Percentiles rank a stretch among this genome's conserved stretches.
Evolutionary conservation across 2,888 invertebrate genomes (phyloP).

Genomic region (Cephus nigrinus): DNA sequence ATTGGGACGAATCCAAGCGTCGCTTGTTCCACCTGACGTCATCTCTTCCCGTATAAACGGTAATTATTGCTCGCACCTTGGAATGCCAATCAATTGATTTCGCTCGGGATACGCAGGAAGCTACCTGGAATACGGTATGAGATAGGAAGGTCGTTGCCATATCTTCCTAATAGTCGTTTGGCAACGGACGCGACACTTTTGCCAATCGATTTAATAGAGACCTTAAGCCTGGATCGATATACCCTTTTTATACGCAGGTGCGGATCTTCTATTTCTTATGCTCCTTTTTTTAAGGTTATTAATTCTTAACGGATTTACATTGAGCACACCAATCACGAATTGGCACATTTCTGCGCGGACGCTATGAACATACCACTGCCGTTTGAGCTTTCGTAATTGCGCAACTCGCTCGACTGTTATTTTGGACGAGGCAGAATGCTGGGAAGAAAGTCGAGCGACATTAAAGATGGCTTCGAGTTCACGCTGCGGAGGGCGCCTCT

Average conservation of each 20-base stretch:
- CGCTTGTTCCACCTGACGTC: slow-evolving; percentile 6
- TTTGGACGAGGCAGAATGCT: background rate
- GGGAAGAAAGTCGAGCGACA: background rate
- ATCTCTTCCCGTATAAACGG: slow-evolving; percentile 1
- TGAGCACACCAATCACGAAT: background rate
- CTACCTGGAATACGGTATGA: background rate
- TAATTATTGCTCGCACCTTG: background rate
- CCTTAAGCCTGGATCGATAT: background rate
- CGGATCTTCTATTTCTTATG: background rate
- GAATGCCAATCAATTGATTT: background rate
- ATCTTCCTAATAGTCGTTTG: background rate
- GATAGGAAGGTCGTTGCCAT: background rate
- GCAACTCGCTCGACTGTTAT: background rate
- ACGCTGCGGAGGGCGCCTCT: background rate
- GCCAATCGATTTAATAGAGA: background rate
- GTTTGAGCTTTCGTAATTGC: background rate
- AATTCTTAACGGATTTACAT: background rate
- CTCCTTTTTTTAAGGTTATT: background rate
- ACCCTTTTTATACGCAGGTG: background rate
- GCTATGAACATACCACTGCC: background rate
- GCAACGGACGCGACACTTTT: background rate
- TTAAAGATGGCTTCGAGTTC: background rate
- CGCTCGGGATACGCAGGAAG: background rate
- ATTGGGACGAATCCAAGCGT: slow-evolving; percentile 4
- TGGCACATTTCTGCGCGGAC: background rate